Evolutionary conservation across 2,888 invertebrate genomes (phyloP), one percentile per base, ranked within the genome.

Genomic region (Athalia rosae): DNA sequence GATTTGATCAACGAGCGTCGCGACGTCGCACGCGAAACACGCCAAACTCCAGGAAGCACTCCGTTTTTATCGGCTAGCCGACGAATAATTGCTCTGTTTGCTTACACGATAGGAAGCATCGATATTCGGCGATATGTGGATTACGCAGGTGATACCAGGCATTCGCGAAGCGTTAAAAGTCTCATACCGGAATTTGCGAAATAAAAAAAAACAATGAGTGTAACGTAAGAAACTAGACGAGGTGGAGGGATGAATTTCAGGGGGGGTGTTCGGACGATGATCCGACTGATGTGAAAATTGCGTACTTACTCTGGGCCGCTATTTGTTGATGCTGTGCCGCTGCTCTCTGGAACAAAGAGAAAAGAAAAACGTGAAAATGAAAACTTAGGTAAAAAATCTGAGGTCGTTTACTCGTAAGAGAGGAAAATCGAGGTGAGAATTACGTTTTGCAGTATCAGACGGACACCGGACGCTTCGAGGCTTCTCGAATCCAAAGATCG

Each of bases 401-500:
- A 61, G 62, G 47, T 11, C 48, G 3, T 7, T 11, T 53, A 5
- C n/a, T 50, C 6, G 45, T 13, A 50, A n/a, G 50, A 7, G 13
- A n/a, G 4, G 13, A 50, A 61, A 15, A 50, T 63, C 63, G 9
- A 47, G 5, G 50, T 43, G 47, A 8, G 45, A 82, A 86, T 76
- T 90, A 92, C 91, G 85, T 92, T 90, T 83, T 93, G 92, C 9
- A 94, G 90, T 76, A 94, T 91, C 61, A 93, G 87, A 76, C 92
- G 91, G 80, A 94, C 92, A 53, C 95, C 95, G 78, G 94, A 94
- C 77, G 93, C 91, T 86, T 95, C 94, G 85, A 95, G 90, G 7
- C 94, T 93, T 81, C 94, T 93, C 47, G 95, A 93, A 88, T 95
- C 95, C 88, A 95, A 89, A 0, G 95, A 95, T 79, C 94, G 92